A percentile compares a stretch with the other conserved stretches of the same genome.
Conservation (phyloP, 2,113 vertebrate genomes). For the Ariopsis seemanni region DNA sequence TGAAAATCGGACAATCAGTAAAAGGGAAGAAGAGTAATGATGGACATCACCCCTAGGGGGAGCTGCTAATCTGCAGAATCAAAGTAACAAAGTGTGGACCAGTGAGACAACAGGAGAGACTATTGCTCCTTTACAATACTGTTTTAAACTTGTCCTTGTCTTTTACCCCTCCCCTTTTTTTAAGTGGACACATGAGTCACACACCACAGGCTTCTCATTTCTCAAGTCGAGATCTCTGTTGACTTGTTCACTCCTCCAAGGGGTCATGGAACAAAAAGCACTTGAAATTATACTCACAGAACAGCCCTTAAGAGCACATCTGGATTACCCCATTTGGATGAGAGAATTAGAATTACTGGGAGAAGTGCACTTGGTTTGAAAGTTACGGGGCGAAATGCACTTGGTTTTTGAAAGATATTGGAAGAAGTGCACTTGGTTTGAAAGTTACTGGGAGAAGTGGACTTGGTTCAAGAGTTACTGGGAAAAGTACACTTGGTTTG, state of each 20-base stretch:
- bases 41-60: neutral
- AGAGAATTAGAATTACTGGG: no score
- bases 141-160: neutral
- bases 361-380: neutral
- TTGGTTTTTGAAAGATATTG: neutral
- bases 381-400: neutral
- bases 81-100: neutral
- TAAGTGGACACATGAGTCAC: neutral
- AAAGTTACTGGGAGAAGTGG: neutral
- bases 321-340: neutral
- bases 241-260: neutral
- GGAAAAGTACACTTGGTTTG: neutral
- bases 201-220: neutral
- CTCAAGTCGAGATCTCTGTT: neutral
- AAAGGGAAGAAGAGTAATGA: neutral
- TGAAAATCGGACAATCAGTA: neutral
- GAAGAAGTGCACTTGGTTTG: neutral
- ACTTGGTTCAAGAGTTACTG: neutral
- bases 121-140: neutral
- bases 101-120: neutral
- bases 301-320: neutral
- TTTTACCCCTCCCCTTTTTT: neutral
- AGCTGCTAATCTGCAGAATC: neutral
- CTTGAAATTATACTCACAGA: neutral
- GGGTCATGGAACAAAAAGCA: neutral